Conservation (phyloP, 2,797 vertebrate species). For the Danio tinwini region DNA sequence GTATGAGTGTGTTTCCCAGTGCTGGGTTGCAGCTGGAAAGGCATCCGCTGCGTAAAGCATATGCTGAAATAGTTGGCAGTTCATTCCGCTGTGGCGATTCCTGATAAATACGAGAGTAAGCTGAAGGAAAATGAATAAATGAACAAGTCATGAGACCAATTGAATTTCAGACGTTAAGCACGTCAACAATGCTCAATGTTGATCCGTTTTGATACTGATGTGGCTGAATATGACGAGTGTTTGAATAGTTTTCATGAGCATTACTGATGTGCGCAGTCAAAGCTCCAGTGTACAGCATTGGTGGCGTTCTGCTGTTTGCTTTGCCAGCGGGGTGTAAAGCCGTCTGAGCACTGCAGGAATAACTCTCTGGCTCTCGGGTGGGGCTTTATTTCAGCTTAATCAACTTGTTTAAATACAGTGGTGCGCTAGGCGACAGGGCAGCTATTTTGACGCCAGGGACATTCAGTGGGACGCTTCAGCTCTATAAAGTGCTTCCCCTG, state of each 20-base stretch:
- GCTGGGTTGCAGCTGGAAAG: too few species aligned
- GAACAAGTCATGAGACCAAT: too few species aligned
- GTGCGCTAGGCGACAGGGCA: conserved; percentile 44
- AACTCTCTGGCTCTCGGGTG: conserved; percentile 48
- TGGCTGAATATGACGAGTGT: neutral
- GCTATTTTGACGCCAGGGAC: conserved; percentile 63
- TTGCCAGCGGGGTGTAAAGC: conserved; percentile 27
- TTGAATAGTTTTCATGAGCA: too few species aligned
- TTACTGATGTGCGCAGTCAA: neutral
- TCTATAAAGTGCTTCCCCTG: conserved; percentile 66
- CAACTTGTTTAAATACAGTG: conserved; percentile 64
- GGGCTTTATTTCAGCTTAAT: conserved; percentile 59
- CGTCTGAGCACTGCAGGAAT: conserved; percentile 31
- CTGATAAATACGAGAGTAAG: too few species aligned
- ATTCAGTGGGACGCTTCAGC: conserved; percentile 57
- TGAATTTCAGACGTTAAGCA: too few species aligned
- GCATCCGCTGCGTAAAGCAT: too few species aligned
- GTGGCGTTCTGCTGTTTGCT: conserved; percentile 16
- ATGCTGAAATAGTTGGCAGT: too few species aligned
- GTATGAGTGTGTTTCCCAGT: too few species aligned
- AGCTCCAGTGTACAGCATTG: neutral
- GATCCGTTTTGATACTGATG: neutral
- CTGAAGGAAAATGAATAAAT: too few species aligned
- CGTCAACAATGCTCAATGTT: too few species aligned
- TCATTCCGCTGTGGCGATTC: too few species aligned